phyloP scores from a whole-genome alignment of 2,888 invertebrate species.

The Alcis repandata region DNA sequence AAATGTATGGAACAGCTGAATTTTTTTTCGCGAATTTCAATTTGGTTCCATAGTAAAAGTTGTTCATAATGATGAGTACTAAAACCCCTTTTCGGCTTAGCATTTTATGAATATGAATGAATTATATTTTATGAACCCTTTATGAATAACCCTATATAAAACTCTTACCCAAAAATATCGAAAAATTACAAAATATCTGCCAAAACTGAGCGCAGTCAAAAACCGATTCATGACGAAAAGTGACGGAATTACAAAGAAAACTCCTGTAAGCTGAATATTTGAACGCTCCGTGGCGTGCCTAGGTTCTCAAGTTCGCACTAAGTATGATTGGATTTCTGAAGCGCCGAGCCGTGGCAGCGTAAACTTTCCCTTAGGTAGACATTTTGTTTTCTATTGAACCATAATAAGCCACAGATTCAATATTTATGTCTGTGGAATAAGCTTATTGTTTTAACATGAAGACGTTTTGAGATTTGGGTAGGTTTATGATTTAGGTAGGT shows the following conservation, averaged over 20 bases:
- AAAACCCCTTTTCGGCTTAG: no score
- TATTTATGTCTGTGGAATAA: background rate
- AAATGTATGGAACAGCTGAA: no score
- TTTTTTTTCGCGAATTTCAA: no score
- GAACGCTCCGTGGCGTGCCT: slow-evolving; percentile 11
- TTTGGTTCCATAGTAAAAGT: no score
- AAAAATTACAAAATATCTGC: no score
- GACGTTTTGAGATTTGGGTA: background rate
- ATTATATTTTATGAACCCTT: no score
- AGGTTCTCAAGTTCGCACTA: slow-evolving; percentile 18
- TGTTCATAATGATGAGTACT: no score
- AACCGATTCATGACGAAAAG: slow-evolving; percentile 3
- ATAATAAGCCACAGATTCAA: slow-evolving; percentile 13
- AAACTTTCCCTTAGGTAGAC: slow-evolving; percentile 10
- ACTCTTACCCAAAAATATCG: background rate
- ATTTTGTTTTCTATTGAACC: slow-evolving; percentile 27
- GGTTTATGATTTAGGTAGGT: background rate
- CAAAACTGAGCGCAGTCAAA: background rate
- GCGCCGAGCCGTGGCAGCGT: slow-evolving; percentile 4
- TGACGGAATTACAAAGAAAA: background rate
- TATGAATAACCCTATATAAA: no score
- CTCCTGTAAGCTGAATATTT: slow-evolving; percentile 19
- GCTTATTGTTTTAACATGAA: slow-evolving; percentile 21
- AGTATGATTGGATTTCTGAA: slow-evolving; percentile 33
- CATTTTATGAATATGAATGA: no score